phyloP scores from a whole-genome alignment of 30 jellyfish, hydroid and myxozoan species.

The Aurelia coerulea region DNA sequence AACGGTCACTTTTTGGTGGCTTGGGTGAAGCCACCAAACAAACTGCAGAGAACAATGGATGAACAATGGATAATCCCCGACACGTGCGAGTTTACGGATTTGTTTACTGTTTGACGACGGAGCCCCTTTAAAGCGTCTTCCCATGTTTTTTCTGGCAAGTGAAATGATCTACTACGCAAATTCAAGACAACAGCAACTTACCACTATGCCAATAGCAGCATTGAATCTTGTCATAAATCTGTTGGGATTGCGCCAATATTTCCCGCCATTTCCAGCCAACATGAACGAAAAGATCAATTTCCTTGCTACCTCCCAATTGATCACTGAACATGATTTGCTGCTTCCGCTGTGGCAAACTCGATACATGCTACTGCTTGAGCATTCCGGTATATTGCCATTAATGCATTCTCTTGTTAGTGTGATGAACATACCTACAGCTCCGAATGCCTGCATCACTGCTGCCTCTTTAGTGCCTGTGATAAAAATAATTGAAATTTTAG shows the following conservation, averaged over 20 bases:
- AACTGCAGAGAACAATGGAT: too few species aligned
- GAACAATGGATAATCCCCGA: too few species aligned
- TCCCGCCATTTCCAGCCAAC: slow-evolving; percentile 45
- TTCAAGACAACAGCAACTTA: slow-evolving; percentile 27
- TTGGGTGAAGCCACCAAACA: too few species aligned
- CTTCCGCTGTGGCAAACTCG: slow-evolving; percentile 45
- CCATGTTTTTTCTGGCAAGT: too few species aligned
- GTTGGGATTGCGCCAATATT: slow-evolving; percentile 52
- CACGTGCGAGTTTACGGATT: too few species aligned
- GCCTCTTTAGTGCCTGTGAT: slow-evolving; percentile 73
- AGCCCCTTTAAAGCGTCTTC: too few species aligned
- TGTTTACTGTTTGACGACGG: too few species aligned
- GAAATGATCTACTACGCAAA: too few species aligned
- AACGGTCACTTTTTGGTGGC: too few species aligned
- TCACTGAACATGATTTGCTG: slow-evolving; percentile 54
- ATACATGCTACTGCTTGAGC: slow-evolving; percentile 53
- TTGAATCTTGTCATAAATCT: slow-evolving; percentile 47
- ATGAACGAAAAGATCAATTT: slow-evolving; percentile 49
- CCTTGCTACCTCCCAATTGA: slow-evolving; percentile 63
- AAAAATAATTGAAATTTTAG: too few species aligned
- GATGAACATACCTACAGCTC: slow-evolving; percentile 69
- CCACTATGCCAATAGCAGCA: slow-evolving; percentile 64
- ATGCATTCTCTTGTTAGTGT: slow-evolving; percentile 61
- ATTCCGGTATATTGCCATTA: slow-evolving; percentile 34
- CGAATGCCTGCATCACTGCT: slow-evolving; percentile 83